Conservation (phyloP, 2,113 vertebrate species). For the Barnardius zonarius region DNA sequence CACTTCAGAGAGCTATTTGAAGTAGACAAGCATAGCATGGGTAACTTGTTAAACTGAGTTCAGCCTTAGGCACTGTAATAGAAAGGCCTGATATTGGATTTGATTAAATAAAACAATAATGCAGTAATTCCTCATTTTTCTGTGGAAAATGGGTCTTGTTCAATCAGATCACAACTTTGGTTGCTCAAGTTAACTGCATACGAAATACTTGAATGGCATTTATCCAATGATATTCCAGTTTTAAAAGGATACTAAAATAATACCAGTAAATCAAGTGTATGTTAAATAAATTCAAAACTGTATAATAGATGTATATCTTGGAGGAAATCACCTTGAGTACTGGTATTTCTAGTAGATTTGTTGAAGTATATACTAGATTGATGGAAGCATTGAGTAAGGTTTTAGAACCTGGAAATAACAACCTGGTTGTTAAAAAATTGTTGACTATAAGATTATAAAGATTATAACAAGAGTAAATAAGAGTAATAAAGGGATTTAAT, state of each 20-base stretch:
- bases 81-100: not conserved
- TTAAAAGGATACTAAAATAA: not conserved
- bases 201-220: not conserved
- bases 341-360: not conserved
- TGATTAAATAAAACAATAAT: not conserved
- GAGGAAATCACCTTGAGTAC: not conserved
- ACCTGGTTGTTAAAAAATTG: not conserved
- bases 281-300: not conserved
- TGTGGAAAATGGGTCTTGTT: not conserved
- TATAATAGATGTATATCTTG: not conserved
- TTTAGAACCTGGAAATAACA: not conserved
- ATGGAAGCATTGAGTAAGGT: not conserved
- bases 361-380: not conserved
- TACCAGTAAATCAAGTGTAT: not conserved
- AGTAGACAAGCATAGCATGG: not conserved
- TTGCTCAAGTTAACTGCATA: not conserved
- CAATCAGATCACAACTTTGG: not conserved
- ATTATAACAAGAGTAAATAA: not conserved
- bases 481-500: not conserved
- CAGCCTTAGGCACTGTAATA: not conserved
- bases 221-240: not conserved
- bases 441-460: not conserved
- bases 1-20: slow-evolving; percentile 7
- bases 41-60: not conserved
- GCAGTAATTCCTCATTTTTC: not conserved